Percentiles rank a stretch among this genome's conserved stretches.
These are phyloP conservation scores for Platynereis dumerilii DNA, from an alignment of 2,888 invertebrate species.

Conservation along the genomic window DNA sequence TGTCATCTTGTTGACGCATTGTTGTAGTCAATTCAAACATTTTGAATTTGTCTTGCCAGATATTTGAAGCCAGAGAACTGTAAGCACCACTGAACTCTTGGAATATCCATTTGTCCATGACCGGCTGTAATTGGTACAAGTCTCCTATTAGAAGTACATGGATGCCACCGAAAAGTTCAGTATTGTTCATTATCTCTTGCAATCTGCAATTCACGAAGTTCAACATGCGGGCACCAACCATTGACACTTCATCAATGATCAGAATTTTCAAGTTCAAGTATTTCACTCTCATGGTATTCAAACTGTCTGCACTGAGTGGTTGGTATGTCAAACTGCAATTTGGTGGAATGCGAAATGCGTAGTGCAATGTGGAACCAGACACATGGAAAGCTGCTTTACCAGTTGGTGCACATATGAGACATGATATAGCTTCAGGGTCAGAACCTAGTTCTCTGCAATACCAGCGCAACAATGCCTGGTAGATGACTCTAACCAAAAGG, in stretches of 20 bases:
- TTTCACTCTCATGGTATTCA: neutral
- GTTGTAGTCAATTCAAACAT: neutral
- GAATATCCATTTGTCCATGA: neutral
- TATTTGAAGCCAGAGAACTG: slow-evolving; percentile 3
- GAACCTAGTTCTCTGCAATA: too few species aligned
- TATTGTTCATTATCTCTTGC: too few species aligned
- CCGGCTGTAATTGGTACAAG: slow-evolving; percentile 2
- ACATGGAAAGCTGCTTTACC: too few species aligned
- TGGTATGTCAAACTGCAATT: neutral
- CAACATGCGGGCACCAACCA: too few species aligned
- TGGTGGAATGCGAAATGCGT: too few species aligned
- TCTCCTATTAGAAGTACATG: neutral
- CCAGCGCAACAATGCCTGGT: too few species aligned
- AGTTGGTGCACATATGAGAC: too few species aligned
- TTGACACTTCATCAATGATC: too few species aligned
- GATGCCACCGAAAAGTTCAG: neutral
- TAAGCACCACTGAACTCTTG: neutral
- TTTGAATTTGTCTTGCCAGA: neutral
- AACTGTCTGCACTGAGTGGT: neutral
- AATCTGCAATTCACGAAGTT: too few species aligned
- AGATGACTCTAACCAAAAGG: too few species aligned
- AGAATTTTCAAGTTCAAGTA: neutral
- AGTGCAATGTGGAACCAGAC: too few species aligned
- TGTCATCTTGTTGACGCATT: neutral
- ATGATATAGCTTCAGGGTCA: too few species aligned